These are phyloP conservation scores for Odobenus rosmarus DNA, from an alignment of 2,113 vertebrate species.

Conservation along the genomic window DNA sequence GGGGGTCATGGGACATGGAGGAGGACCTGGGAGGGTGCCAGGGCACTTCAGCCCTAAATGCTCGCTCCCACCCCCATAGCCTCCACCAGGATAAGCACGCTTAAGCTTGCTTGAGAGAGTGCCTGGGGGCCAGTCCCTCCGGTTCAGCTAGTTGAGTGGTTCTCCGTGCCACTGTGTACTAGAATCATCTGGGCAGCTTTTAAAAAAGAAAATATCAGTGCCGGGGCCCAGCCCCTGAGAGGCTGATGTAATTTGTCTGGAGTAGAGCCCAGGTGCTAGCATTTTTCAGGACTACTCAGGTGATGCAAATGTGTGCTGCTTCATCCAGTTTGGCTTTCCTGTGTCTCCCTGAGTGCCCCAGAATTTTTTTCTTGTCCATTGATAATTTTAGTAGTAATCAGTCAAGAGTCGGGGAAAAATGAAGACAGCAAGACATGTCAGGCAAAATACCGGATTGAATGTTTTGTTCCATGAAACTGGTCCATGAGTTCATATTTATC, in stretches of 20 bases:
- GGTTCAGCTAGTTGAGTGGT: slow-evolving; percentile 61
- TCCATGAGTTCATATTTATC: not conserved
- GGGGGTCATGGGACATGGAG: not conserved
- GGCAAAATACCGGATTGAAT: not conserved
- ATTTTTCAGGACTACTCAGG: not conserved
- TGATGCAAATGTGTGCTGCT: not conserved
- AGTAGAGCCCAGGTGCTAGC: not conserved
- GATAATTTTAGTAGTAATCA: slow-evolving; percentile 18
- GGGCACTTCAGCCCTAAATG: not conserved
- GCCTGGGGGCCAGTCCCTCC: slow-evolving; percentile 45
- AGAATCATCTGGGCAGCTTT: slow-evolving; percentile 33
- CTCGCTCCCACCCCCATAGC: not conserved
- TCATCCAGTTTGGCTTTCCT: not conserved
- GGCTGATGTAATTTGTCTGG: not conserved
- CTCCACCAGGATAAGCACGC: not conserved
- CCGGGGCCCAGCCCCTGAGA: not conserved
- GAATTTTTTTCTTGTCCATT: not conserved
- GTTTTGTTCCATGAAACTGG: not conserved
- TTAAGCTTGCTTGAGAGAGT: slow-evolving; percentile 56
- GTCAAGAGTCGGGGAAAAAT: slow-evolving; percentile 6
- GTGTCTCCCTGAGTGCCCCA: not conserved
- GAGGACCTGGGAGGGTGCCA: slow-evolving; percentile 45
- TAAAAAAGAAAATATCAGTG: not conserved
- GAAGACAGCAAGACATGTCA: not conserved
- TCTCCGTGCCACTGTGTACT: not conserved